phyloP scores from a whole-genome alignment of 2,888 invertebrate genomes.

The Sinotaia quadrata region DNA sequence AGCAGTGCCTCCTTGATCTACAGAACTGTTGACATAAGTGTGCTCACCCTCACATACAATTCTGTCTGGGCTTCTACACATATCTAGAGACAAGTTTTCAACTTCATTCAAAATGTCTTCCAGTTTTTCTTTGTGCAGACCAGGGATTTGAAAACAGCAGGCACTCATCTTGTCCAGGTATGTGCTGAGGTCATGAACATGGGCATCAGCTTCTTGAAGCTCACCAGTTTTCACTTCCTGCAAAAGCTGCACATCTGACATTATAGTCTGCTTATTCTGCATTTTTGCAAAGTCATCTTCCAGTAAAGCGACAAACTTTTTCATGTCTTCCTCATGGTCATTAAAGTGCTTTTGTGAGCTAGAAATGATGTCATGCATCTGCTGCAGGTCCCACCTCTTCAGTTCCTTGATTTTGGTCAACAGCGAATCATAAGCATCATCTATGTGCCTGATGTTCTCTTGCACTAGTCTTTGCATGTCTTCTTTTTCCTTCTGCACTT shows the following conservation, averaged over 20 bases:
- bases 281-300: constrained; percentile 14
- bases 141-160: constrained; percentile 13
- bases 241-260: constrained; percentile 13
- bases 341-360: constrained; percentile 17
- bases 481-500: constrained; percentile 20
- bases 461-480: constrained; percentile 4
- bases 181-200: constrained; percentile 2
- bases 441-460: constrained; percentile 7
- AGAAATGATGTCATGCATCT: constrained; percentile 10
- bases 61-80: no score
- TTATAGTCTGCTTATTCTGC: constrained; percentile 18
- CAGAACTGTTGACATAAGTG: background rate
- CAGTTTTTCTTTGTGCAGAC: constrained; percentile 4
- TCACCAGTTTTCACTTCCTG: constrained; percentile 8
- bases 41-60: background rate
- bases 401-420: constrained; percentile 11
- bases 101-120: constrained; percentile 13
- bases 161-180: constrained; percentile 6
- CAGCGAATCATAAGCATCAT: constrained; percentile 18
- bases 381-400: constrained; percentile 17
- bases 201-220: constrained; percentile 5
- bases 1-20: background rate
- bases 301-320: constrained; percentile 7
- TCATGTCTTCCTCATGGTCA: constrained; percentile 18
- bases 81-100: constrained; percentile 12